Evolutionary conservation across 2,797 vertebrate genomes (phyloP).

Genomic region (Chrysocyon brachyurus): DNA sequence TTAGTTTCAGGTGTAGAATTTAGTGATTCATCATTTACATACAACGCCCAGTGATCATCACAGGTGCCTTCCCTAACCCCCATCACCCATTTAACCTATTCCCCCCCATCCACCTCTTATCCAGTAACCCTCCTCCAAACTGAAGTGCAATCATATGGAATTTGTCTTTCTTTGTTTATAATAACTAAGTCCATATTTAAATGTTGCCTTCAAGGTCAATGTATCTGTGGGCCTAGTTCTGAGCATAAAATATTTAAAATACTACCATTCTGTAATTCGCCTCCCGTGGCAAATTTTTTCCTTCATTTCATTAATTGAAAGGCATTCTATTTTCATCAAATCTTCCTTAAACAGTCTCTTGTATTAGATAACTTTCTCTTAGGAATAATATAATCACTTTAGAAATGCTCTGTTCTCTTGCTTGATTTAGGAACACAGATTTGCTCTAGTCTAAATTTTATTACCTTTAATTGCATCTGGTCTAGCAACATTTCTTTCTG

Average conservation of each 20-base stretch:
- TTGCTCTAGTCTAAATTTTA: conserved; percentile 58
- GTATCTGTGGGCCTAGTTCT: neutral
- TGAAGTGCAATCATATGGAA: neutral
- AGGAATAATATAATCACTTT: neutral
- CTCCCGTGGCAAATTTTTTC: neutral
- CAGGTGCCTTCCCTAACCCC: too few species aligned
- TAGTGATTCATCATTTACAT: neutral
- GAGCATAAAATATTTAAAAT: neutral
- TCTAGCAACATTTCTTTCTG: neutral
- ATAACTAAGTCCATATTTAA: neutral
- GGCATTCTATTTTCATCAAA: neutral
- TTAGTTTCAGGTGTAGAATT: neutral
- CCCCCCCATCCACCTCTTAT: neutral
- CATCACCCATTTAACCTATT: neutral
- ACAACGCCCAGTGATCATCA: too few species aligned
- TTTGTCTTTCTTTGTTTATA: neutral
- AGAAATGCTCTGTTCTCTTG: conserved; percentile 48
- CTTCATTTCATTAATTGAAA: neutral
- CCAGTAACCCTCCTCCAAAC: neutral
- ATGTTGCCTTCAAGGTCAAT: neutral
- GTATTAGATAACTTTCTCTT: neutral
- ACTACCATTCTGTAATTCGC: neutral
- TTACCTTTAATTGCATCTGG: conserved; percentile 25
- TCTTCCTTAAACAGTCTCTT: neutral
- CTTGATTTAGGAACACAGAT: conserved; percentile 49